phyloP scores from a whole-genome alignment of 2,113 vertebrate genomes.

The Callipepla californica region DNA sequence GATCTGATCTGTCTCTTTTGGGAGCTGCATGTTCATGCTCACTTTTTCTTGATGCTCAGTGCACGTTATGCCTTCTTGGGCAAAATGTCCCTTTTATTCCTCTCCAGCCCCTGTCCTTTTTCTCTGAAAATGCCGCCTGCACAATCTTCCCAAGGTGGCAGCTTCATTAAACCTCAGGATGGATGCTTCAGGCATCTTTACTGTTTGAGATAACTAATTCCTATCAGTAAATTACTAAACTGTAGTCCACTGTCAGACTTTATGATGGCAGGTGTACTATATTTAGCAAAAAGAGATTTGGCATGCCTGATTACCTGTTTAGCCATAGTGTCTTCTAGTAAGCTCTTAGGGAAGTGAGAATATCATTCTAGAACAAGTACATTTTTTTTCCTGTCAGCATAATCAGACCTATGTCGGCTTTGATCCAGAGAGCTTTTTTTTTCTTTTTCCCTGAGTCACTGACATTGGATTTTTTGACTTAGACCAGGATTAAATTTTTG shows the following conservation, averaged over 20 bases:
- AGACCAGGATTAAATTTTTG: background rate
- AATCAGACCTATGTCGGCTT: conserved; percentile 9
- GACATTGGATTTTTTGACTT: background rate
- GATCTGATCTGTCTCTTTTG: background rate
- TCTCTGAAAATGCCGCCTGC: background rate
- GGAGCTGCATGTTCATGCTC: background rate
- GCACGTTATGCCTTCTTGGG: background rate
- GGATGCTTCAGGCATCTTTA: background rate
- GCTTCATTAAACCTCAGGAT: background rate
- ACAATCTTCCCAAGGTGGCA: background rate
- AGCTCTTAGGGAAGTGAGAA: conserved; percentile 13
- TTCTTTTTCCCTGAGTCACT: background rate
- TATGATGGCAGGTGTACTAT: background rate
- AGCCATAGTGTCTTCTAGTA: background rate
- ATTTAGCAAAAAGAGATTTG: conserved; percentile 37
- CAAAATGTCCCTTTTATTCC: background rate
- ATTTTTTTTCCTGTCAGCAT: conserved; percentile 9
- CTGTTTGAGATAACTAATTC: background rate
- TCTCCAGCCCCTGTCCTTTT: background rate
- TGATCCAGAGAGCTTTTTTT: background rate
- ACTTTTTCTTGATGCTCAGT: background rate
- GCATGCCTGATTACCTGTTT: conserved; percentile 35
- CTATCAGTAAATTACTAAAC: conserved; percentile 7
- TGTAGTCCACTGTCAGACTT: background rate
- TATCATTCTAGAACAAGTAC: conserved; percentile 19